Base-by-base conservation (phyloP, 2,113 vertebrate species). In the Ciconia maguari region DNA sequence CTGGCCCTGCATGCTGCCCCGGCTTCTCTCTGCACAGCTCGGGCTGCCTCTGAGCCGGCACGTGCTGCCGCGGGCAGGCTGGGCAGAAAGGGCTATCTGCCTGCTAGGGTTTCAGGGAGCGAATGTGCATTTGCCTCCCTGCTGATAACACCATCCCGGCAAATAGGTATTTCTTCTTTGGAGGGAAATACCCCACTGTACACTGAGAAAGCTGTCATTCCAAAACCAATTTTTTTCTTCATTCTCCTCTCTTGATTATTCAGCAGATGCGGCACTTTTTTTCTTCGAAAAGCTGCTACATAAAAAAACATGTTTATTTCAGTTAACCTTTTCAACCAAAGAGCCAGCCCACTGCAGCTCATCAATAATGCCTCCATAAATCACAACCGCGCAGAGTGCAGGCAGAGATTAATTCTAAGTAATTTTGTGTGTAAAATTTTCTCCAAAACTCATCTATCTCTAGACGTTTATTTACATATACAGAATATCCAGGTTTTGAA, bases 301-400 rank as follows among this genome's bases (percentile, higher is more conserved):
- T 70, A 79, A 81, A 90, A 81, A 90, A 82, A 36, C 32, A 42
- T 32, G 55, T 60, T 83, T 84, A 89, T 96, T 84, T 88, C 93
- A 90, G 69, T 77, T 97, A 94, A 96, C 83, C 57, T 98, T 97
- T 96, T 72, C 80, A 93, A 44, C 77, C 72, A 55, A 94, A 91
- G 44, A 92, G 72, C 89, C 57, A 82, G 38, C 29, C 92, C 83
- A 70, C 27, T 52, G 41, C 61, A 85, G 79, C 44, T 96, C 80
- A 82, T 93, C 74, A 93, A 44, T 88, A 93, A 79, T 64, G 61
- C n/a, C 58, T 87, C 65, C 51, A 22, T 90, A 94, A 89, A 87
- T 83, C 80, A 94, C 21, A 89, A 22, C 15, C 17, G 6, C 3
- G 1, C 57, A 58, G 51, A 94, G 34, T 36, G 48, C 36, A 79